These are phyloP conservation scores for Venturia canescens DNA, from an alignment of 1,140 invertebrate species.

Conservation along the genomic window DNA sequence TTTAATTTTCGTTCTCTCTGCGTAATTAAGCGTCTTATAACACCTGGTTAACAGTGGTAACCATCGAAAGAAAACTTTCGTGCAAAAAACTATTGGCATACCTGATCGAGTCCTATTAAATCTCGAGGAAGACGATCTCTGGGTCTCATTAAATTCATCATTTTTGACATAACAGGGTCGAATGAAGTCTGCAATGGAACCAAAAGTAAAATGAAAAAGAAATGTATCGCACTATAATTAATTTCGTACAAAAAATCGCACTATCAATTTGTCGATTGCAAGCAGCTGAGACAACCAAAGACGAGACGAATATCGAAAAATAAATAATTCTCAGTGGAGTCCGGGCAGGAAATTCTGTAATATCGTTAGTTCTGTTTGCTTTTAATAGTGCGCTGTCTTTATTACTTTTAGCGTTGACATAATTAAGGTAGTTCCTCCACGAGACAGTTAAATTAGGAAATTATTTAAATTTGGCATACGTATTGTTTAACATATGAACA, in stretches of 20 bases:
- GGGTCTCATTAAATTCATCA: not conserved
- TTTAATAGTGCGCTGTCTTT: no score
- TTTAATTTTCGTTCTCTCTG: no score
- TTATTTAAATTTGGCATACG: no score
- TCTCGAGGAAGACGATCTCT: not conserved
- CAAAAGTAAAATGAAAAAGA: slow-evolving; percentile 48
- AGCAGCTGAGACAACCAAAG: slow-evolving; percentile 52
- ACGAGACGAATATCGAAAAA: slow-evolving; percentile 53
- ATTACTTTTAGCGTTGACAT: no score
- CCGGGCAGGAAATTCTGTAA: slow-evolving; percentile 46
- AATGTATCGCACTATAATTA: slow-evolving; percentile 44
- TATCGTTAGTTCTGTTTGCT: no score
- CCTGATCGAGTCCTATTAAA: not conserved
- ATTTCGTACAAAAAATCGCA: not conserved
- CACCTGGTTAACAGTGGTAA: not conserved
- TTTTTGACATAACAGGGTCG: slow-evolving; percentile 46
- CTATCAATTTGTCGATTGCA: not conserved
- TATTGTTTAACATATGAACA: no score
- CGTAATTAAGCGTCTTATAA: no score
- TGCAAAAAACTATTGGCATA: not conserved
- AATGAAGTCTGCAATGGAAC: slow-evolving; percentile 38
- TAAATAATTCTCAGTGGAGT: slow-evolving; percentile 59
- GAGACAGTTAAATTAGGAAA: no score
- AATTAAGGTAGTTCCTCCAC: no score
- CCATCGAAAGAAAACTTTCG: no score